Evolutionary conservation across 2,888 invertebrate genomes (phyloP), one percentile per base, ranked within the genome.

Genomic region (Amaurobius ferox): DNA sequence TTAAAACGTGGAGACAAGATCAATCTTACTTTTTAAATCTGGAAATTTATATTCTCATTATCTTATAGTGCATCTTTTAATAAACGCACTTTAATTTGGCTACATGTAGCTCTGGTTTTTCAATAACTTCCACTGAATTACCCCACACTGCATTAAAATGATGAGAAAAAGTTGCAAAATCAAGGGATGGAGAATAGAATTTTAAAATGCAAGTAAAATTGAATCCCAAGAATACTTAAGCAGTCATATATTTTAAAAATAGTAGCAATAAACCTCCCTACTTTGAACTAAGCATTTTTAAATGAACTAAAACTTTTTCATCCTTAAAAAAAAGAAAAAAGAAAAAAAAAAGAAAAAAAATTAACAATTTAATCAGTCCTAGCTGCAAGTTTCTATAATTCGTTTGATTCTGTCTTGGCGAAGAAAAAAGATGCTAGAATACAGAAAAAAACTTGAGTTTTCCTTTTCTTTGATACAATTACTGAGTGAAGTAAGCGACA

Each of bases 351-450:
- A n/a, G n/a, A n/a, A n/a, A n/a, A n/a, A n/a, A n/a, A n/a, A n/a
- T n/a, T n/a, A n/a, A 76, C 81, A 83, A 74, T 80, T 68, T 74
- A 80, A 80, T 80, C 73, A 80, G 73, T 74, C 68, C 66, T 28
- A 66, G 29, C 66, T 73, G 40, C 80, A 67, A 73, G 72, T 62
- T 62, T 62, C 76, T 68, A 76, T 76, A 76, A 76, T 76, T 83
- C 62, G 62, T 32, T 76, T 70, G 76, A 76, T 71, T 83, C 81
- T 35, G 30, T 32, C 32, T 66, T 66, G 68, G 55, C 68, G 30
- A 48, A 48, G 35, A 68, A 48, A 67, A 44, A 68, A 29, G 26
- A 3, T 9, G 23, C 13, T n/a, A 26, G 23, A 19, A 48, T 19
- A 1, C 40, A 0, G 23, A 44, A 72, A 55, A 55, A 19, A 39